These are phyloP conservation scores for Gopherus evgoodei DNA, from an alignment of 2,113 vertebrate species.

Conservation along the genomic window DNA sequence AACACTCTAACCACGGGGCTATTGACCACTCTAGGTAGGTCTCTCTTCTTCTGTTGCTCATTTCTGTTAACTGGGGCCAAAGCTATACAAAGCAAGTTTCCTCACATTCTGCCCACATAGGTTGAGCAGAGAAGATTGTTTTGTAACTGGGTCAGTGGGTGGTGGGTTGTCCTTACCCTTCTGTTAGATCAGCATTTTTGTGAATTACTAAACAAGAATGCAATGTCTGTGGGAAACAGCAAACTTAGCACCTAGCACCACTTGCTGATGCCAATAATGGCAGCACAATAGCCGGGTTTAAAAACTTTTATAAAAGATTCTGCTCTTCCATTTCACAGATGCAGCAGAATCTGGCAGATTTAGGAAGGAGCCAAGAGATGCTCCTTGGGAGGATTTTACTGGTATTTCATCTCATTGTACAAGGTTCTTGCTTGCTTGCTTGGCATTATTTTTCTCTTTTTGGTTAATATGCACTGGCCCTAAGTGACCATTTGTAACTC, in stretches of 20 bases:
- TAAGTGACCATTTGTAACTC: slow-evolving; percentile 40
- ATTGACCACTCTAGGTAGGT: background rate
- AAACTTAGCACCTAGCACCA: background rate
- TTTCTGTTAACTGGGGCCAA: accelerated
- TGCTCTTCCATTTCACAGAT: background rate
- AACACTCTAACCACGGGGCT: background rate
- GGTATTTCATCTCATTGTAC: slow-evolving; percentile 11
- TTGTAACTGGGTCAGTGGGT: background rate
- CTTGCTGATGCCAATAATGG: background rate
- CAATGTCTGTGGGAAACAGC: background rate
- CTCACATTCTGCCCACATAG: background rate
- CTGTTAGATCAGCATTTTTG: background rate
- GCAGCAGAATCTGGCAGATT: slow-evolving; percentile 9
- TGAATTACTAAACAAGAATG: background rate
- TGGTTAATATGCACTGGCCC: slow-evolving; percentile 30
- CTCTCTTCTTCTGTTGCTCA: background rate
- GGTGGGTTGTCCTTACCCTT: background rate
- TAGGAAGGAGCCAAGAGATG: slow-evolving; percentile 26
- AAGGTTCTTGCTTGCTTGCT: slow-evolving; percentile 20
- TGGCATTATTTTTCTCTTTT: slow-evolving; percentile 33
- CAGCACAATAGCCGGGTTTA: background rate
- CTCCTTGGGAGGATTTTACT: slow-evolving; percentile 30
- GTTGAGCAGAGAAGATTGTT: background rate
- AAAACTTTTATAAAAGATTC: background rate
- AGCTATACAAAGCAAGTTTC: background rate